Evolutionary conservation across 2,888 invertebrate species (phyloP).

Genomic region (Oxytorus armatus): DNA sequence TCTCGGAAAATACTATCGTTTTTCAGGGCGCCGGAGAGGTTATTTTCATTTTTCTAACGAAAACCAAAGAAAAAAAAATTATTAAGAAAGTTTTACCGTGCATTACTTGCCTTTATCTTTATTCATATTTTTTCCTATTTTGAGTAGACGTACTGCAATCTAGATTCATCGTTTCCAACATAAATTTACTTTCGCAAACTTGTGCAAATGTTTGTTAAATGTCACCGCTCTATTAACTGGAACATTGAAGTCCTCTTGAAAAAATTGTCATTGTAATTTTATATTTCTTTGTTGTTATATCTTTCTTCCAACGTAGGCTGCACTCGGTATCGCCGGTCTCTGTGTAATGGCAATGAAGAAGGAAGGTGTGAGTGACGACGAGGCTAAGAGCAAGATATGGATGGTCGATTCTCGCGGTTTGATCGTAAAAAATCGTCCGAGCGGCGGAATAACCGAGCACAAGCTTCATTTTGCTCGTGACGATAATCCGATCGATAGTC

Average conservation of each 20-base stretch:
- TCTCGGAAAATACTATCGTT: constrained; percentile 94
- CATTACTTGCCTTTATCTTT: no score
- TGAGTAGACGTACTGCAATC: no score
- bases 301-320: constrained; percentile 87
- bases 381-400: constrained; percentile 94
- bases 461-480: constrained; percentile 93
- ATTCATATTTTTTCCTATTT: no score
- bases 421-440: constrained; percentile 94
- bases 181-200: no score
- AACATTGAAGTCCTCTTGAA: no score
- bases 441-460: constrained; percentile 92
- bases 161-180: no score
- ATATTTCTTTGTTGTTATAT: constrained; percentile 50
- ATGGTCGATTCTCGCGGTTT: constrained; percentile 98
- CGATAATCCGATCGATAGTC: constrained; percentile 90
- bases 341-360: constrained; percentile 96
- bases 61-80: no score
- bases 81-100: no score
- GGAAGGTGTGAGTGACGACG: constrained; percentile 91
- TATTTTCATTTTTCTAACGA: no score
- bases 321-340: constrained; percentile 96
- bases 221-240: no score
- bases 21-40: constrained; percentile 99
- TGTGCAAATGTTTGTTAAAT: no score
- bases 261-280: constrained; percentile 1